Evolutionary conservation across 1,140 invertebrate genomes (phyloP).

Genomic region (Cyclargus thomasi): DNA sequence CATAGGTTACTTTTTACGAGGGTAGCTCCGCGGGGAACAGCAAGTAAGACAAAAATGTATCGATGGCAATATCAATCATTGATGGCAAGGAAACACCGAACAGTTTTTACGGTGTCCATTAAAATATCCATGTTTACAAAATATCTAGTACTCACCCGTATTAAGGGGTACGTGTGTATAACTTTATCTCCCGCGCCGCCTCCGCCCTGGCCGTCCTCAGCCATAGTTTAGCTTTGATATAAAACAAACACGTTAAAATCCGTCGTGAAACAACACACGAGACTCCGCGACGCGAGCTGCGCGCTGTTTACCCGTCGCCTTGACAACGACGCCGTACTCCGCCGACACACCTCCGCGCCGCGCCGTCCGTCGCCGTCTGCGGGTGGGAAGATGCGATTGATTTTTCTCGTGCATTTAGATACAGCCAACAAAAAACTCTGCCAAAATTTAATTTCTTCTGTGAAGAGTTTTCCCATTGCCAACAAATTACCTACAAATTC

Average conservation of each 20-base stretch:
- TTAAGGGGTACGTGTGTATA: constrained; percentile 83
- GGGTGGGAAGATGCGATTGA: constrained; percentile 64
- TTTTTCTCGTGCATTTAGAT: constrained; percentile 49
- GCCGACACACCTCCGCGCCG: constrained; percentile 30
- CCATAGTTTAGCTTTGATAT: constrained; percentile 44
- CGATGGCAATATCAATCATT: too few species aligned
- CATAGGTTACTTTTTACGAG: too few species aligned
- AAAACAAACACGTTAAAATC: constrained; percentile 23
- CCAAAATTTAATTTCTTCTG: not conserved
- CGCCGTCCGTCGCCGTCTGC: constrained; percentile 25
- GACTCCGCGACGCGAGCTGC: constrained; percentile 41
- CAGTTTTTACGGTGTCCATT: too few species aligned
- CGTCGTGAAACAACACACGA: constrained; percentile 34
- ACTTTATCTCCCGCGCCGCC: constrained; percentile 78
- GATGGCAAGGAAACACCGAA: too few species aligned
- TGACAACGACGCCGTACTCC: constrained; percentile 42
- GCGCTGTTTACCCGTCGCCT: constrained; percentile 69
- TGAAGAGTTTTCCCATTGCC: too few species aligned
- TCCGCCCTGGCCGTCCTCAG: constrained; percentile 61
- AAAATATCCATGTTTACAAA: too few species aligned
- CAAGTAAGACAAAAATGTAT: too few species aligned
- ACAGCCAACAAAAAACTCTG: not conserved
- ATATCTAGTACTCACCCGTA: constrained; percentile 76
- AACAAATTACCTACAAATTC: too few species aligned
- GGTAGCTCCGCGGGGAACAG: too few species aligned